Conservation (phyloP, 2,113 vertebrate species). For the Ahaetulla prasina region DNA sequence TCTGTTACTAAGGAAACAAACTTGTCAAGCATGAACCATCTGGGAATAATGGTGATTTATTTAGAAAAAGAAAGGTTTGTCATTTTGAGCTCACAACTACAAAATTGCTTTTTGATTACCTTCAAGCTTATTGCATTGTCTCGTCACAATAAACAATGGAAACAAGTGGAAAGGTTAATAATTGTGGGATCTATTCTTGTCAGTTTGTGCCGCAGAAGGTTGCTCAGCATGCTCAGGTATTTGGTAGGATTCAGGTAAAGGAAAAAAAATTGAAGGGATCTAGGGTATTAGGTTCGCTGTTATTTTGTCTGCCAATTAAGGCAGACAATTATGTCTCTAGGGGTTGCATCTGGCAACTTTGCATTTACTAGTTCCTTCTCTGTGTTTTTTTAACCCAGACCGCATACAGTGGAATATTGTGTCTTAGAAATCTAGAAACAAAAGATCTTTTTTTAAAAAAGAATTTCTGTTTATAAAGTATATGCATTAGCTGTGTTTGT, state of each 20-base stretch:
- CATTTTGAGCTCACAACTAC: slow-evolving; percentile 76
- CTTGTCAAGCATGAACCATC: slow-evolving; percentile 71
- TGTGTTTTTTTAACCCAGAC: background rate
- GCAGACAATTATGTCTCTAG: background rate
- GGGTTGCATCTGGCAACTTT: background rate
- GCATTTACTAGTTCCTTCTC: background rate
- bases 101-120: slow-evolving; percentile 81
- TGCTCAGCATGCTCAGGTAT: slow-evolving; percentile 32
- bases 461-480: background rate
- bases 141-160: slow-evolving; percentile 78
- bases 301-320: slow-evolving; percentile 4
- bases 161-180: slow-evolving; percentile 79
- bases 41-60: slow-evolving; percentile 80
- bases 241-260: slow-evolving; percentile 24
- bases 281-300: background rate
- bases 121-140: slow-evolving; percentile 77
- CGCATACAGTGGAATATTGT: background rate
- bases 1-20: slow-evolving; percentile 79
- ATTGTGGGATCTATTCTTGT: slow-evolving; percentile 66
- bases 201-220: slow-evolving; percentile 57
- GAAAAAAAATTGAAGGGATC: slow-evolving; percentile 24
- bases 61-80: slow-evolving; percentile 78
- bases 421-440: background rate
- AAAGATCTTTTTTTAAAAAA: background rate
- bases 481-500: background rate